A percentile compares a stretch with the other conserved stretches of the same genome.
phyloP scores from a whole-genome alignment of 2,797 vertebrate species.

The Aselliscus stoliczkanus region DNA sequence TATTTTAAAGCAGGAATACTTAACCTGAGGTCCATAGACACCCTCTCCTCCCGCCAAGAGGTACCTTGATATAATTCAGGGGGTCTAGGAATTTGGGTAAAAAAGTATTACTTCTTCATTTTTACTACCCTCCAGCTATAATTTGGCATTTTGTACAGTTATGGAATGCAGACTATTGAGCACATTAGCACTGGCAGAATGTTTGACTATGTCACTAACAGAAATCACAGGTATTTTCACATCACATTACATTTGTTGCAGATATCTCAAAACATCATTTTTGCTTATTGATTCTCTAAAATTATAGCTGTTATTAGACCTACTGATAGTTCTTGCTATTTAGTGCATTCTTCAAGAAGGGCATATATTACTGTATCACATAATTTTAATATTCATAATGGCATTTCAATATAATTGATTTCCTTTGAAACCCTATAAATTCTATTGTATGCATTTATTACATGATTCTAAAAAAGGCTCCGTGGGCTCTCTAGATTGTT shows the following conservation, averaged over 20 bases:
- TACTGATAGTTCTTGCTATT: not conserved
- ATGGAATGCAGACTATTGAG: not conserved
- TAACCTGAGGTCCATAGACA: not conserved
- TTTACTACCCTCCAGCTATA: not conserved
- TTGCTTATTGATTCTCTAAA: conserved; percentile 10
- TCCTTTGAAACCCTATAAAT: not conserved
- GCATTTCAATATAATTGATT: not conserved
- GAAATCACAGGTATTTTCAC: conserved; percentile 33
- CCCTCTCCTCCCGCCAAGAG: not conserved
- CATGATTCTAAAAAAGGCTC: not conserved
- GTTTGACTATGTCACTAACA: not conserved
- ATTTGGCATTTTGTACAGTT: not conserved
- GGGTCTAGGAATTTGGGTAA: not conserved
- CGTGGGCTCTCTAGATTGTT: not conserved
- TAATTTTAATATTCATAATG: conserved; percentile 9
- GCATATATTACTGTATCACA: not conserved
- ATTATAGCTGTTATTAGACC: not conserved
- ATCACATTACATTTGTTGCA: not conserved
- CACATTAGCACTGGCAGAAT: not conserved
- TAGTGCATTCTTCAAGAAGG: not conserved
- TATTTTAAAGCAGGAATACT: not conserved
- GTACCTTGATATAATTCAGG: not conserved
- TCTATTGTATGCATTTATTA: not conserved
- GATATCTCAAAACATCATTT: conserved; percentile 20
- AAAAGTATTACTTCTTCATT: conserved; percentile 1